Evolutionary conservation across 1,140 invertebrate genomes (phyloP), one percentile per base, ranked within the genome.

Genomic region (Radopholus similis): DNA sequence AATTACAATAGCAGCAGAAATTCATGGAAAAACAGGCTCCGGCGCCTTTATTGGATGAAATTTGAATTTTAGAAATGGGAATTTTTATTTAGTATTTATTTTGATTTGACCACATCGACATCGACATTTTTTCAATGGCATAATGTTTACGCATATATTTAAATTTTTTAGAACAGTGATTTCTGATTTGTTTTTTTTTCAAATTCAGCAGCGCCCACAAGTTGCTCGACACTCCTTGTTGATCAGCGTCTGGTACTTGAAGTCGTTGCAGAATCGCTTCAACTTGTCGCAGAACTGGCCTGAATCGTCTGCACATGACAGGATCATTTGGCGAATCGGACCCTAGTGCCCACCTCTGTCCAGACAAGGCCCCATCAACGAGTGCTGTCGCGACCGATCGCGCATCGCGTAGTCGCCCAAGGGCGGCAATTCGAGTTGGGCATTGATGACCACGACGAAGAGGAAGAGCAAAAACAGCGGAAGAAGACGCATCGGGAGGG

Each of bases 211-310:
- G 28, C 68, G 32, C 34, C 55, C 53, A 35, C 68, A 70, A 13
- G 68, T 71, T 3, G 67, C 54, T 18, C 68, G n/a, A 37, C 68
- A 70, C 23, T 70, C 68, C 53, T 70, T 70, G 51, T 70, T 70
- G 13, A 70, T 70, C 38, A 70, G 26, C 1, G 68, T 69, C 51
- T 68, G 64, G 64, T 70, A 70, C 53, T 70, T 70, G 26, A 62
- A 59, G 34, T 70, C 68, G 40, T 70, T 70, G 51, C 68, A 70
- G 32, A 70, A 70, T 15, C 49, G 18, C 40, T 56, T 55, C 9
- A 70, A 21, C 35, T 70, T 70, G 40, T 70, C 68, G 54, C 68
- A 70, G 30, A 71, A 70, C 47, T 70, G 68, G 3, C 68, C 68
- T 67, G 32, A 49, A 67, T 34, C 21, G 53, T 64, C 18, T 54